Evolutionary conservation across 1,140 invertebrate genomes (phyloP).

Genomic region (Elymnias hypermnestra): DNA sequence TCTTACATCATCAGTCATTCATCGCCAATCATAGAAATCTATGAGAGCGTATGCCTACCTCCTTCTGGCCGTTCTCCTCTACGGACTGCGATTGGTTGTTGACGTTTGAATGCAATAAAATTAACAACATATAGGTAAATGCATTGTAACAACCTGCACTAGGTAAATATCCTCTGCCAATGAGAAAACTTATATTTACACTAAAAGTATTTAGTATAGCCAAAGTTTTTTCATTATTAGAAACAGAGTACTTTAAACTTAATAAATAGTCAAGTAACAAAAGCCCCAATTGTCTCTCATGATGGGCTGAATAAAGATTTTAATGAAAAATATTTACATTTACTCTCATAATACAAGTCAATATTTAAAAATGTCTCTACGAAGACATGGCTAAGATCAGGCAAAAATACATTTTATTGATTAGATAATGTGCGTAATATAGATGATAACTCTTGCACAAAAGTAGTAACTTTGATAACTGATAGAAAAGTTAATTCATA

Average conservation of each 20-base stretch:
- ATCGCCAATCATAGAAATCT: slow-evolving; percentile 38
- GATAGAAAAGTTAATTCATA: slow-evolving; percentile 70
- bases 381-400: slow-evolving; percentile 71
- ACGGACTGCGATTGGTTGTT: slow-evolving; percentile 75
- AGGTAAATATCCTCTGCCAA: slow-evolving; percentile 53
- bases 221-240: slow-evolving; percentile 64
- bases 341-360: slow-evolving; percentile 63
- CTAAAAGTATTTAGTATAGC: slow-evolving; percentile 53
- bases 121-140: slow-evolving; percentile 74
- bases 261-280: slow-evolving; percentile 60
- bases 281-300: slow-evolving; percentile 64
- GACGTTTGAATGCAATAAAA: slow-evolving; percentile 75
- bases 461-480: slow-evolving; percentile 68
- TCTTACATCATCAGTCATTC: slow-evolving; percentile 39
- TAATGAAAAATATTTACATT: slow-evolving; percentile 72
- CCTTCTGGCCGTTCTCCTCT: slow-evolving; percentile 72
- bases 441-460: slow-evolving; percentile 70
- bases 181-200: slow-evolving; percentile 58
- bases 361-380: slow-evolving; percentile 68
- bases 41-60: slow-evolving; percentile 66
- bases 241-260: slow-evolving; percentile 49
- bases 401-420: slow-evolving; percentile 59
- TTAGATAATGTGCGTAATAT: slow-evolving; percentile 67
- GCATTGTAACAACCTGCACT: slow-evolving; percentile 67
- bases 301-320: slow-evolving; percentile 57